Evolutionary conservation across 2,888 invertebrate genomes (phyloP), one percentile per base, ranked within the genome.

Genomic region (Hydrotaea cyrtoneurina): DNA sequence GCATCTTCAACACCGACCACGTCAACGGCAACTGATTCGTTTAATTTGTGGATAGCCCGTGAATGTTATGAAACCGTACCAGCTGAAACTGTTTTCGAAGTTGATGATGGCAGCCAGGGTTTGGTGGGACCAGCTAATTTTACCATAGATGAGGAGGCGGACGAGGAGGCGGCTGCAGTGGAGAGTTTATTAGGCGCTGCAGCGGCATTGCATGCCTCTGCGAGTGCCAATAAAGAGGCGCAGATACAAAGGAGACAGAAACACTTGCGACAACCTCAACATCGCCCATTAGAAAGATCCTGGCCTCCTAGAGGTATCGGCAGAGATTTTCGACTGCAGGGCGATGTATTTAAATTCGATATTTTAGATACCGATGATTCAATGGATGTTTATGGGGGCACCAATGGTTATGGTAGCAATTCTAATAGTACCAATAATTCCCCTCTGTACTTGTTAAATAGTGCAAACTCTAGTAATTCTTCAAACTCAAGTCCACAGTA

Each of bases 301-400:
- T 93, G 94, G 90, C 96, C 96, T 23, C 96, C 96, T 2, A 95
- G 90, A 94, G 96, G 87, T 10, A 69, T 86, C 11, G 88, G 88
- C 0, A 87, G 89, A 19, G 90, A 90, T 31, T 76, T 88, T 2
- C 95, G 95, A 91, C 93, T 94, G 84, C 94, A 94, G 19, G 96
- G 96, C 90, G 97, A 97, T 90, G 95, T 96, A 66, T 97, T 97
- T 90, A 95, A 95, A 87, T 97, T 97, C 91, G 97, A 97, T 91
- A 94, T 97, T 80, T 95, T 97, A 83, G 97, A 97, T 89, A 96
- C 95, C 13, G 97, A 97, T 89, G 97, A 97, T 72, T 85, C 88
- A 0, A 71, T 88, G 11, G 87, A 78, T 23, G 26, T 43, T 0
- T 21, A 62, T 15, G 82, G 78, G 62, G 59, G 31, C 15, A 15